phyloP scores from a whole-genome alignment of 2,888 invertebrate species.

The Halictus quadricinctus region DNA sequence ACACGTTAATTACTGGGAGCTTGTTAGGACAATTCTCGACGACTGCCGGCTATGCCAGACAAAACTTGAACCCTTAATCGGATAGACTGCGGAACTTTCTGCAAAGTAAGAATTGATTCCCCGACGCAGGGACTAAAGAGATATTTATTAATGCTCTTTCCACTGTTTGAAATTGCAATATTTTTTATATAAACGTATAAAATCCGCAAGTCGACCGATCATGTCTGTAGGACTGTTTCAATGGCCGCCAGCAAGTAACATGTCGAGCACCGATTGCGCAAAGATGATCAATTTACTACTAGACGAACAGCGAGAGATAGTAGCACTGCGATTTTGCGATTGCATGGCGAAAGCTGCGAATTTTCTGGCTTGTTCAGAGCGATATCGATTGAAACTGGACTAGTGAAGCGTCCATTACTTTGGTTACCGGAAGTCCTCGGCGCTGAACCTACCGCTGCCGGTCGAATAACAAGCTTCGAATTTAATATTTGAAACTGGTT shows the following conservation, averaged over 20 bases:
- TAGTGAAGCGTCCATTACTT: not conserved
- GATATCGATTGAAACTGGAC: conserved; percentile 1
- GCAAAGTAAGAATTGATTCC: not conserved
- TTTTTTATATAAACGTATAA: not conserved
- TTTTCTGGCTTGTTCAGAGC: not conserved
- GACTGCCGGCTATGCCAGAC: not conserved
- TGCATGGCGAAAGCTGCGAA: not conserved
- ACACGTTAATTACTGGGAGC: not conserved
- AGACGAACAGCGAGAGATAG: not conserved
- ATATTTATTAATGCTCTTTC: too few relatives aligned
- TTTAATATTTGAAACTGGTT: not conserved
- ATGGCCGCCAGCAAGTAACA: not conserved
- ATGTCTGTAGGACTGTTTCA: not conserved
- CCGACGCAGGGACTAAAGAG: not conserved
- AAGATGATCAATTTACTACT: not conserved
- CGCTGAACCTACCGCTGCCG: not conserved
- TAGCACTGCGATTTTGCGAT: not conserved
- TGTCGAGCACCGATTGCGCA: not conserved
- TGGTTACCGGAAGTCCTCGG: not conserved
- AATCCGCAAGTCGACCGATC: not conserved
- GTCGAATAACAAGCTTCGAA: not conserved
- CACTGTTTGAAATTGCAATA: not conserved
- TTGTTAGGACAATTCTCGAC: not conserved
- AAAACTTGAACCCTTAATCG: not conserved
- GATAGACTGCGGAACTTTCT: not conserved